phyloP scores from a whole-genome alignment of 2,113 vertebrate genomes.

The Gopherus evgoodei region DNA sequence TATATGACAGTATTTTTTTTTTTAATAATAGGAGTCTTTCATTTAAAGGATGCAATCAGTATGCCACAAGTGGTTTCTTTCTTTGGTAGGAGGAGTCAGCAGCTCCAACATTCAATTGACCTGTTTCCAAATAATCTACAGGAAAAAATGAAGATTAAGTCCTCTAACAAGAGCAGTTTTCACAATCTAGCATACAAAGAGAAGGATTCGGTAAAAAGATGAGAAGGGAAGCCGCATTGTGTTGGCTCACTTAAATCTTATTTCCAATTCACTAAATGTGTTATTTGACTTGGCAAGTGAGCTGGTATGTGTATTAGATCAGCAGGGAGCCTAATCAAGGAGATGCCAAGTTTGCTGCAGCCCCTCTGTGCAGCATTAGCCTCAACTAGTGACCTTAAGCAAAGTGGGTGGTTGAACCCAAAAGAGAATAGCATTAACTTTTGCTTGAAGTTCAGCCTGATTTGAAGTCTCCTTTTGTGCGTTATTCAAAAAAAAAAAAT shows the following conservation, averaged over 20 bases:
- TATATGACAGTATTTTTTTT: conserved; percentile 76
- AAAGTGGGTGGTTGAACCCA: conserved; percentile 93
- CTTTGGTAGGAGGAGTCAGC: conserved; percentile 85
- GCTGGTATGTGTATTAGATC: conserved; percentile 90
- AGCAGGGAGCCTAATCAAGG: conserved; percentile 91
- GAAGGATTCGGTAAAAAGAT: conserved; percentile 88
- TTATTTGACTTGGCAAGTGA: conserved; percentile 98
- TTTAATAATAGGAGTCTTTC: conserved; percentile 76
- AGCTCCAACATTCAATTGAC: conserved; percentile 89
- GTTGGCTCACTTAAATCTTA: conserved; percentile 94
- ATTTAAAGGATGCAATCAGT: conserved; percentile 82
- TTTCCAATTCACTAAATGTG: conserved; percentile 97
- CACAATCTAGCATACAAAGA: conserved; percentile 88
- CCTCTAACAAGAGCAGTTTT: conserved; percentile 93
- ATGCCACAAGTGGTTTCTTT: conserved; percentile 79
- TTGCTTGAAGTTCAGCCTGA: conserved; percentile 89
- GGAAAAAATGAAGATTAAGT: conserved; percentile 90
- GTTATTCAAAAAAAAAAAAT: conserved; percentile 66
- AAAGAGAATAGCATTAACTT: conserved; percentile 92
- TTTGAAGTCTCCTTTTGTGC: conserved; percentile 85
- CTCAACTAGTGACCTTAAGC: conserved; percentile 93
- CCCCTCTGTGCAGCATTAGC: conserved; percentile 88
- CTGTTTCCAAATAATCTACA: conserved; percentile 95
- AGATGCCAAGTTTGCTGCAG: conserved; percentile 92
- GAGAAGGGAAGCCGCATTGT: conserved; percentile 90